Conservation (phyloP, 1,140 invertebrate species). For the Brachionus angularis region DNA sequence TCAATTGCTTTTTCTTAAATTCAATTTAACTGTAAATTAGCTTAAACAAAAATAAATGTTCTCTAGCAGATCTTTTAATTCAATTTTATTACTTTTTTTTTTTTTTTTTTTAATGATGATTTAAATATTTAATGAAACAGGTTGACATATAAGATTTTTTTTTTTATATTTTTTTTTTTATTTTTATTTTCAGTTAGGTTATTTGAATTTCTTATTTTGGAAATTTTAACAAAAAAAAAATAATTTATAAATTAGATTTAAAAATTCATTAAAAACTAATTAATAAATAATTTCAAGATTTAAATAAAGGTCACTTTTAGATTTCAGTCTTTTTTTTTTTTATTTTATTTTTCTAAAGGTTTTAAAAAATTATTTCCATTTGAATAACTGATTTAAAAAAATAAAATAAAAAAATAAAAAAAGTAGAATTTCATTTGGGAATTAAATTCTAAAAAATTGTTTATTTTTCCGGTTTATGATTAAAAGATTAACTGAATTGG, state of each 20-base stretch:
- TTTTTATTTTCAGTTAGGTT: too few relatives aligned
- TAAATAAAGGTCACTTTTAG: neutral
- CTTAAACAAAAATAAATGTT: neutral
- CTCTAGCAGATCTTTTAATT: too few relatives aligned
- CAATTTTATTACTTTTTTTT: too few relatives aligned
- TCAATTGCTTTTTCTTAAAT: too few relatives aligned
- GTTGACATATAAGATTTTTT: constrained; percentile 14
- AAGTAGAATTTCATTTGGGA: neutral
- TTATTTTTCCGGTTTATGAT: constrained; percentile 26
- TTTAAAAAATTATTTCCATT: too few relatives aligned
- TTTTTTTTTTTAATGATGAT: too few relatives aligned
- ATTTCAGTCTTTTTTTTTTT: neutral
- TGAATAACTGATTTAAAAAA: neutral
- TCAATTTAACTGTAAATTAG: neutral
- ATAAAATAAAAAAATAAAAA: constrained; percentile 12
- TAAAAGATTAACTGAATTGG: constrained; percentile 29
- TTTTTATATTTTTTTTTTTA: too few relatives aligned
- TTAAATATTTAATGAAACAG: constrained; percentile 39
- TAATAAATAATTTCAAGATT: neutral
- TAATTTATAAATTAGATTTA: neutral
- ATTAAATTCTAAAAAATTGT: neutral
- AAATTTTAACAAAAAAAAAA: neutral
- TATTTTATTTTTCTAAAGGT: too few relatives aligned
- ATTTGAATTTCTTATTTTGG: neutral
- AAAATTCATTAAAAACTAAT: neutral